Conservation (phyloP, 2,888 invertebrate genomes). For the Girardia tigrina region DNA sequence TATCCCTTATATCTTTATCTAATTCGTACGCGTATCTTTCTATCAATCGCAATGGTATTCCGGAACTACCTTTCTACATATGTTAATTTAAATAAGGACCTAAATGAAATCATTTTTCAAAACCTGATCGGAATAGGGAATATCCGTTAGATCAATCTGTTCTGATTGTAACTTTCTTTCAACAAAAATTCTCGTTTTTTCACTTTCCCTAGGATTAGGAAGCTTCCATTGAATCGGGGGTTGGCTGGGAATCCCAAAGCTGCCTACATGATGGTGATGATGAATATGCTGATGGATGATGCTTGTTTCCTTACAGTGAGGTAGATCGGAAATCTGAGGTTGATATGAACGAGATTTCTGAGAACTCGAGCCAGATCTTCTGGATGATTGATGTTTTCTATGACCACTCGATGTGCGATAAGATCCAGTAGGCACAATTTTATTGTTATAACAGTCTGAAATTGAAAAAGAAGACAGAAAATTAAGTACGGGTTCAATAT, state of each 20-base stretch:
- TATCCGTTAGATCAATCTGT: slow-evolving; percentile 2
- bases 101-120: neutral
- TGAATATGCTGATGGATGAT: slow-evolving; percentile 23
- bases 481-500: too few species aligned
- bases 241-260: neutral
- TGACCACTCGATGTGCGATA: neutral
- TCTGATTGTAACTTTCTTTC: neutral
- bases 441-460: too few species aligned
- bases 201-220: neutral
- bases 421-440: too few species aligned
- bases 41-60: slow-evolving; percentile 20
- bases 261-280: slow-evolving; percentile 23
- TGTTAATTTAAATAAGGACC: neutral
- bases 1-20: neutral
- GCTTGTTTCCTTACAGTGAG: slow-evolving; percentile 7
- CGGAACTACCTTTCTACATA: neutral
- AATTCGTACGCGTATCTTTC: slow-evolving; percentile 6
- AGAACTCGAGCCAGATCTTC: neutral
- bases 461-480: too few species aligned
- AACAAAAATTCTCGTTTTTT: neutral
- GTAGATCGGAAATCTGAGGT: neutral
- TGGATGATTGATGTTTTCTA: slow-evolving; percentile 7
- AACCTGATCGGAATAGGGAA: slow-evolving; percentile 10
- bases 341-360: slow-evolving; percentile 14
- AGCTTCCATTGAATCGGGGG: slow-evolving; percentile 5